Base-by-base conservation (phyloP, 2,797 vertebrate species). In the Acrossocheilus fasciatus region DNA sequence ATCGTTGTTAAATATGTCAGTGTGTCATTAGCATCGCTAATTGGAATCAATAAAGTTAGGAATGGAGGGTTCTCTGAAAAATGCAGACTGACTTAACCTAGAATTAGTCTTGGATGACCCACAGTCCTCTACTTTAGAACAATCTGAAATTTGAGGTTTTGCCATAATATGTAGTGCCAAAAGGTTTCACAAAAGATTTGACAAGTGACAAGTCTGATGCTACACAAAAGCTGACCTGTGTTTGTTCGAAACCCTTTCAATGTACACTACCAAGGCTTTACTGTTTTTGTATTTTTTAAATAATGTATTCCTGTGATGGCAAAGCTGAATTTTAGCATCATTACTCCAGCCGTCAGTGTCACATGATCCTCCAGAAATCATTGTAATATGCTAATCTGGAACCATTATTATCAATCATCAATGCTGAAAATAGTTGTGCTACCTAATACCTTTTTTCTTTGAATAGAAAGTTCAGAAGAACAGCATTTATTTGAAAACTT, bases 21-120 rank as follows among this genome's bases (percentile, higher is more conserved):
- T 69, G 50, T 59, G 36, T 43, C 23, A 26, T 69, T 85, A 84
- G 77, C 82, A 66, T 78, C 15, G 36, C 86, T 82, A 75, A 90
- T 91, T 85, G 83, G 82, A 90, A 88, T 84, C 86, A 85, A 69
- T 76, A 82, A 83, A 68, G 62, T 59, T 23, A 62, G 9, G 41
- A 73, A 86, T 66, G n/a, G 59, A 64, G 75, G 54, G 54, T 26
- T 41, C 23, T 74, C 57, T 62, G 7, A 68, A 76, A 70, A 69
- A 50, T 52, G 70, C 66, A 39, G 57, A 50, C 64, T 52, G 45
- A 26, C 34, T 75, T 75, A 18, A 30, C 3, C 7, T 75, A 34
- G 4, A 80, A 64, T 64, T 45, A 64, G n/a, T 30, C 9, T 64
- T 45, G 41, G n/a, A 66, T 80, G 41, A 47, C 26, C 12, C 36